phyloP scores from a whole-genome alignment of 2,888 invertebrate species.

The Dusona sp. region DNA sequence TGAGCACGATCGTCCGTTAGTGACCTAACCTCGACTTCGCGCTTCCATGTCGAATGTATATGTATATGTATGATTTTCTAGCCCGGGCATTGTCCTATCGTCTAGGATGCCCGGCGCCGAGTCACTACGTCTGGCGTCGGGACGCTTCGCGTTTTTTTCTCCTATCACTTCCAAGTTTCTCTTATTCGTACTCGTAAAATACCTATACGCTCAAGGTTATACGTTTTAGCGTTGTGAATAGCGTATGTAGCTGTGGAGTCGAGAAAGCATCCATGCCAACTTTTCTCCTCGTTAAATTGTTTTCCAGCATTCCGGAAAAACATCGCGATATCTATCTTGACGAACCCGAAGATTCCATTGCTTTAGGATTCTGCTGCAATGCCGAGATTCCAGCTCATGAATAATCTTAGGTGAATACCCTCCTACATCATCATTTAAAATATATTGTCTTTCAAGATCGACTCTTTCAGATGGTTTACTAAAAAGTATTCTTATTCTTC shows the following conservation, averaged over 20 bases:
- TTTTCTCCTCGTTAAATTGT: slow-evolving; percentile 62
- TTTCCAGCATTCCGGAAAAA: slow-evolving; percentile 47
- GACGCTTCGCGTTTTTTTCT: slow-evolving; percentile 73
- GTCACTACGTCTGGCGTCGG: slow-evolving; percentile 70
- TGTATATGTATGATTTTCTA: slow-evolving; percentile 12
- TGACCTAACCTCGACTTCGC: slow-evolving; percentile 46
- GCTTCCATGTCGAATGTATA: slow-evolving; percentile 9
- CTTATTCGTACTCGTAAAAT: slow-evolving; percentile 65
- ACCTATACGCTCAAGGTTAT: slow-evolving; percentile 59
- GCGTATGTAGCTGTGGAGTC: slow-evolving; percentile 22
- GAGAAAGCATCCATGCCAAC: slow-evolving; percentile 55
- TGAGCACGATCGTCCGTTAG: slow-evolving; percentile 55
- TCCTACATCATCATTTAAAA: neutral
- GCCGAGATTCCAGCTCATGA: slow-evolving; percentile 7
- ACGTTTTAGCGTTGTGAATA: slow-evolving; percentile 37
- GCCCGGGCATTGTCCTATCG: slow-evolving; percentile 79
- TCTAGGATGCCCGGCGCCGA: slow-evolving; percentile 80
- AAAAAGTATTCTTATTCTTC: neutral
- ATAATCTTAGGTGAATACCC: slow-evolving; percentile 14
- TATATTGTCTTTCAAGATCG: neutral
- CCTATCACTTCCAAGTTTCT: slow-evolving; percentile 43
- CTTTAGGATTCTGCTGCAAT: slow-evolving; percentile 10
- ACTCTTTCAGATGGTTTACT: neutral
- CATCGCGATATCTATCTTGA: slow-evolving; percentile 22
- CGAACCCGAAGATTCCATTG: slow-evolving; percentile 15